phyloP scores from a whole-genome alignment of 2,888 invertebrate species.

The Lypha dubia region DNA sequence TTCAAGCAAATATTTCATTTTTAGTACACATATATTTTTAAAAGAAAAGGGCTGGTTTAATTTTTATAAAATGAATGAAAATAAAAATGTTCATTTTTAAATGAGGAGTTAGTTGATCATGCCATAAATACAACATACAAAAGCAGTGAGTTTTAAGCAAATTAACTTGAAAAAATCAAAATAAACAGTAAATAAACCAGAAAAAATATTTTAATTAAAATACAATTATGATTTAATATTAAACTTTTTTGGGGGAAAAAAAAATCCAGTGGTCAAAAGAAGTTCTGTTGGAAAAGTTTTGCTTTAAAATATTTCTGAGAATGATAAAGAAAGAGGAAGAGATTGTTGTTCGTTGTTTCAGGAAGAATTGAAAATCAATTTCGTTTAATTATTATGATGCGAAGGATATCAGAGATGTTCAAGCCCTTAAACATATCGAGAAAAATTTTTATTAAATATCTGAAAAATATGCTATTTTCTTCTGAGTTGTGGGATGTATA shows the following conservation, averaged over 20 bases:
- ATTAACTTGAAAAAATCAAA: background rate
- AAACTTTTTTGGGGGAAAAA: background rate
- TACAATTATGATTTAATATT: constrained; percentile 14
- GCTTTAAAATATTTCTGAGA: background rate
- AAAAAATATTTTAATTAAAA: constrained; percentile 36
- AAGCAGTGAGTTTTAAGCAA: constrained; percentile 45
- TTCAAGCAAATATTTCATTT: constrained; percentile 42
- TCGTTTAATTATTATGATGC: constrained; percentile 31
- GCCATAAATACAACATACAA: constrained; percentile 57
- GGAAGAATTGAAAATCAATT: constrained; percentile 33
- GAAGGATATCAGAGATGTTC: constrained; percentile 46
- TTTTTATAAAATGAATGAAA: constrained; percentile 40
- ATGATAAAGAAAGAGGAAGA: background rate
- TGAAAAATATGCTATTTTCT: no score
- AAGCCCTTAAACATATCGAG: background rate
- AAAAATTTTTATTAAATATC: background rate
- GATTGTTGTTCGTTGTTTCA: background rate
- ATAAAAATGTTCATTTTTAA: constrained; percentile 30
- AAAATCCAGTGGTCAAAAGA: no score
- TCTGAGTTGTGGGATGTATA: no score
- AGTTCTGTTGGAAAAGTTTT: no score
- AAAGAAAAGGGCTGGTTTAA: constrained; percentile 52
- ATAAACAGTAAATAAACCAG: background rate
- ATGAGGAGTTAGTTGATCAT: constrained; percentile 63
- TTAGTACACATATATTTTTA: constrained; percentile 33